Evolutionary conservation across 2,888 invertebrate genomes (phyloP), one percentile per base, ranked within the genome.

Genomic region (Euproctis similis): DNA sequence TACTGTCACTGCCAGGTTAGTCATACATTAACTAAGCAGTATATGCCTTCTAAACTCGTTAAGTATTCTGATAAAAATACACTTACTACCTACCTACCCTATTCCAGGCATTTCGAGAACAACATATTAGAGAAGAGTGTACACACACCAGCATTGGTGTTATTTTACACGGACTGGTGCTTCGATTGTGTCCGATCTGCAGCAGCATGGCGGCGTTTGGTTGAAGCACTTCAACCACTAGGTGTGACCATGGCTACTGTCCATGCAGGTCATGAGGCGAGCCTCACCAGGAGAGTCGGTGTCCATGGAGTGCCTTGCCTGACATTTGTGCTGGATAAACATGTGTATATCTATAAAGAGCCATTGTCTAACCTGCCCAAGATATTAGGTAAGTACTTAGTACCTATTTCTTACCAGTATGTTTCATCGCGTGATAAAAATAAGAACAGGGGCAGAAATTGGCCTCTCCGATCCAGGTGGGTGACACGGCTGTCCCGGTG

Each of bases 121-220:
- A 90, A 90, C 35, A 87, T 97, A 43, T 69, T 96, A 29, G 94
- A 95, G 37, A 94, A 94, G 63, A 96, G 95, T 61, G 85, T 87
- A 34, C 89, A 88, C 39, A 91, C 91, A 17, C 96, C 97, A 6
- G 92, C 95, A 34, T 78, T 98, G 32, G 87, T 98, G 26, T 89
- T 97, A 48, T 95, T 96, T 69, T 98, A 96, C 74, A 92, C 94
- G 4, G 97, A 97, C 71, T 96, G 95, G 93, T 98, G 97, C 66
- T 94, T 96, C 69, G 90, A 94, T 26, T 98, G 97, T 68, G 89
- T 95, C 40, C 92, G 91, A 54, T 90, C 93, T n/a, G 95, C 96
- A 24, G 92, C 92, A 1, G 88, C 93, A 6, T 95, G 96, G 89
- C 87, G 94, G 26, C 89, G 93, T 40, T 84, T 97, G 28, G 91